phyloP scores from a whole-genome alignment of 2,888 invertebrate genomes.

The Ochropleura leucogaster region DNA sequence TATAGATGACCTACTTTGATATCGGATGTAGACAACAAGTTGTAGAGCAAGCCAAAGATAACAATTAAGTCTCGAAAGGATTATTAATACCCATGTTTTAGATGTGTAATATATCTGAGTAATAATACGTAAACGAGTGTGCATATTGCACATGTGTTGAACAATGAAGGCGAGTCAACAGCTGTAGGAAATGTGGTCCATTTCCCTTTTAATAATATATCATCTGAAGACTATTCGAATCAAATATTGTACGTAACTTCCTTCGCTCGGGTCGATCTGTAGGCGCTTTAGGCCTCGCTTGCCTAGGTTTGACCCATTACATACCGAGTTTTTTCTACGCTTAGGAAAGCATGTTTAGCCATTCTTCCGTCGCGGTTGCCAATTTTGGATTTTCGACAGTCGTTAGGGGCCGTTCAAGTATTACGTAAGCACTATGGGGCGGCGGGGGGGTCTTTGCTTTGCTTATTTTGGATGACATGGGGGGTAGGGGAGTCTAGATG shows the following conservation, averaged over 20 bases:
- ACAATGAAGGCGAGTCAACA: slow-evolving; percentile 11
- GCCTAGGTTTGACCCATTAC: too few species aligned
- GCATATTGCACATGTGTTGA: slow-evolving; percentile 38
- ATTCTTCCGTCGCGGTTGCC: too few species aligned
- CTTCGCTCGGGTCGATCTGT: too few species aligned
- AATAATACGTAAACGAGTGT: slow-evolving; percentile 3
- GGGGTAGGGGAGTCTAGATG: too few species aligned
- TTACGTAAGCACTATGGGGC: too few species aligned
- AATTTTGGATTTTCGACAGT: too few species aligned
- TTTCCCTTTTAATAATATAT: neutral
- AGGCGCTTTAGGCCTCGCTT: too few species aligned
- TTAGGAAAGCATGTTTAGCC: too few species aligned
- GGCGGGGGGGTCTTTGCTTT: too few species aligned
- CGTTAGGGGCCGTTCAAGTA: too few species aligned
- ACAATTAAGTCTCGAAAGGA: slow-evolving; percentile 32
- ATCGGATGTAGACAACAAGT: slow-evolving; percentile 23
- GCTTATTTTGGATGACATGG: too few species aligned
- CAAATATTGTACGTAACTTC: neutral
- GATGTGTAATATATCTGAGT: slow-evolving; percentile 17
- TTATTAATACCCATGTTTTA: slow-evolving; percentile 19
- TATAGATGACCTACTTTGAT: slow-evolving; percentile 54
- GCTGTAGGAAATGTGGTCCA: slow-evolving; percentile 24
- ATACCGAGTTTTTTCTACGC: too few species aligned
- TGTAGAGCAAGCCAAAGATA: slow-evolving; percentile 39
- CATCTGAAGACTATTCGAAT: slow-evolving; percentile 4